These are phyloP conservation scores for Mesocentrotus franciscanus DNA, from an alignment of 53 echinoderm and acorn worm species.

Conservation along the genomic window DNA sequence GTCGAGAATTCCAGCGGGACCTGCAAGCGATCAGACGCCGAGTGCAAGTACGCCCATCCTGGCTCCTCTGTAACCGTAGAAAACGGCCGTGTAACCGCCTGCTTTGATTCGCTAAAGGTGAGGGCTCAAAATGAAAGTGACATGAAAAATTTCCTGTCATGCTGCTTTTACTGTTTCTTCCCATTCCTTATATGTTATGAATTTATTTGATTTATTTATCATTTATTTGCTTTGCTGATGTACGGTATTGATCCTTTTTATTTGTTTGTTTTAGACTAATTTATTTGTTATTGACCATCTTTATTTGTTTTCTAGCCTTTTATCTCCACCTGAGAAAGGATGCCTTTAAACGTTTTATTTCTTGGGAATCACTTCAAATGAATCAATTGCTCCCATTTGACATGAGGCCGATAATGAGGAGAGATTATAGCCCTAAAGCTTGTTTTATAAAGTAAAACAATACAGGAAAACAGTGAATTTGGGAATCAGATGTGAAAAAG, in stretches of 20 bases:
- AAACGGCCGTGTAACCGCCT: slow-evolving; percentile 99
- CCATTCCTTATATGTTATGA: slow-evolving; percentile 9
- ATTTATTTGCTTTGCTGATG: slow-evolving; percentile 39
- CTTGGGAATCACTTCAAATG: background rate
- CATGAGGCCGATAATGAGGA: background rate
- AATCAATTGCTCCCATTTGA: background rate
- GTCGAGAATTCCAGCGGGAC: slow-evolving; percentile 98
- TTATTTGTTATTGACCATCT: slow-evolving; percentile 22
- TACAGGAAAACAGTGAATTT: background rate
- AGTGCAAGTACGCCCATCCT: slow-evolving; percentile 99
- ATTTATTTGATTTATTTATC: slow-evolving; percentile 30
- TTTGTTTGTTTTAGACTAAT: background rate
- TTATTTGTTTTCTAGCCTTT: background rate
- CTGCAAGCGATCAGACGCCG: slow-evolving; percentile 95
- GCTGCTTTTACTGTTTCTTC: slow-evolving; percentile 38
- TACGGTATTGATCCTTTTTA: background rate
- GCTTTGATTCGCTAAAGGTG: slow-evolving; percentile 99
- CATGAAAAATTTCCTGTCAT: slow-evolving; percentile 59
- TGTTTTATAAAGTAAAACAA: background rate
- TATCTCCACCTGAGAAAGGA: background rate
- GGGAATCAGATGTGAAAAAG: too few species aligned
- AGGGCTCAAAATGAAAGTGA: slow-evolving; percentile 63
- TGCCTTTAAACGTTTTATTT: background rate
- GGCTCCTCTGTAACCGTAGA: slow-evolving; percentile 98
- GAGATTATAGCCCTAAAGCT: background rate